phyloP scores from a whole-genome alignment of 2,888 invertebrate species.

The Dione vanillae region DNA sequence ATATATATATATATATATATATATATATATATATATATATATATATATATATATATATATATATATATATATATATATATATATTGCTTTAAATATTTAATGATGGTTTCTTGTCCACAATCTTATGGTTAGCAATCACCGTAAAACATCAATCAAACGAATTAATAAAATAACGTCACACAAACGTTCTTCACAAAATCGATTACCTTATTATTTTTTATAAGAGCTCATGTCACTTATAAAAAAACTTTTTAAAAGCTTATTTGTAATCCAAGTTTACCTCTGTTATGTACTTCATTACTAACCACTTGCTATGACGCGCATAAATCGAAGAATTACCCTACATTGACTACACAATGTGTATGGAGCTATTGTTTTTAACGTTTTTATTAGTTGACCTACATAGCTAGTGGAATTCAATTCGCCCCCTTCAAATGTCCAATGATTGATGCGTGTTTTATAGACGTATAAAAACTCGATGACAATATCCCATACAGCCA shows the following conservation, averaged over 20 bases:
- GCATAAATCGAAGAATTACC: conserved; percentile 2
- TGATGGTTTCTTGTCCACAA: too few relatives aligned
- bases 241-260: conserved; percentile 1
- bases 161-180: too few relatives aligned
- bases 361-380: conserved; percentile 5
- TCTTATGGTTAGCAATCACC: too few relatives aligned
- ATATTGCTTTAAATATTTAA: too few relatives aligned
- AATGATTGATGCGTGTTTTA: conserved; percentile 21
- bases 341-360: neutral
- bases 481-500: neutral
- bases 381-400: conserved; percentile 21
- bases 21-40: too few relatives aligned
- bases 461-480: conserved; percentile 14
- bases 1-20: too few relatives aligned
- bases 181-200: too few relatives aligned
- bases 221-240: neutral
- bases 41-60: too few relatives aligned
- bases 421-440: conserved; percentile 18
- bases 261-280: neutral
- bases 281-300: conserved; percentile 8
- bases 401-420: conserved; percentile 9
- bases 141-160: too few relatives aligned
- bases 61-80: too few relatives aligned
- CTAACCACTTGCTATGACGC: neutral
- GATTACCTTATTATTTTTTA: too few relatives aligned